A percentile compares a stretch with the other conserved stretches of the same genome.
These are phyloP conservation scores for Gastrophryne carolinensis DNA, from an alignment of 2,797 vertebrate genomes.

Conservation along the genomic window DNA sequence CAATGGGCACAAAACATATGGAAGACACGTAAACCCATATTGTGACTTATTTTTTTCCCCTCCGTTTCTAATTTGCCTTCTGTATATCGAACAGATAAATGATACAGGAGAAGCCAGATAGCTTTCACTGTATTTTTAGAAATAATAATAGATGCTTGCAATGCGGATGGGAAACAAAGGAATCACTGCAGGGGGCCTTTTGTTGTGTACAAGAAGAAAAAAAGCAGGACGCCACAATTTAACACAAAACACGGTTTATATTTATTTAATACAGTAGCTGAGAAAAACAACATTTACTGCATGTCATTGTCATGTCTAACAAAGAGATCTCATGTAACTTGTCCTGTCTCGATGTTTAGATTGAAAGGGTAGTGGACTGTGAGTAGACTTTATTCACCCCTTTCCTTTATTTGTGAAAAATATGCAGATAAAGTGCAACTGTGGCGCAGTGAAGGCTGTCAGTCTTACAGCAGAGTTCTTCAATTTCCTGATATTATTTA, in stretches of 20 bases:
- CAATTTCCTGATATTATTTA: too few species aligned
- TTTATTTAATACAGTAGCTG: constrained; percentile 30
- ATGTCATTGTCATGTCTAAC: neutral
- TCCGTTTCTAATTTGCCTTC: neutral
- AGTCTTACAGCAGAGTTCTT: too few species aligned
- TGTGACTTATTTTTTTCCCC: neutral
- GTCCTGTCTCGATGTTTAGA: too few species aligned
- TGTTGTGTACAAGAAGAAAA: constrained; percentile 27
- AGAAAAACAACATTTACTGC: constrained; percentile 3
- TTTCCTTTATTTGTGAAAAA: too few species aligned
- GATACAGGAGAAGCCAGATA: constrained; percentile 20
- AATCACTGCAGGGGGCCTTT: constrained; percentile 33
- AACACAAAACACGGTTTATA: constrained; percentile 19
- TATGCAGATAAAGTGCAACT: too few species aligned
- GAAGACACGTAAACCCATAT: neutral
- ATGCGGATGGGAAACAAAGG: constrained; percentile 38
- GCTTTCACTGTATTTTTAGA: constrained; percentile 49
- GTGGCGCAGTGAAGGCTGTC: too few species aligned
- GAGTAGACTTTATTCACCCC: too few species aligned
- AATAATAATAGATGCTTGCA: constrained; percentile 46
- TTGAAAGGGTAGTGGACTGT: too few species aligned
- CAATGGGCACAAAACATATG: neutral
- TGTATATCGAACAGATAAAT: constrained; percentile 21
- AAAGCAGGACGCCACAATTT: constrained; percentile 12
- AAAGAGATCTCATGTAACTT: too few species aligned